Evolutionary conservation across 2,113 vertebrate species (phyloP).

Genomic region (Hydrochoerus hydrochaeris): DNA sequence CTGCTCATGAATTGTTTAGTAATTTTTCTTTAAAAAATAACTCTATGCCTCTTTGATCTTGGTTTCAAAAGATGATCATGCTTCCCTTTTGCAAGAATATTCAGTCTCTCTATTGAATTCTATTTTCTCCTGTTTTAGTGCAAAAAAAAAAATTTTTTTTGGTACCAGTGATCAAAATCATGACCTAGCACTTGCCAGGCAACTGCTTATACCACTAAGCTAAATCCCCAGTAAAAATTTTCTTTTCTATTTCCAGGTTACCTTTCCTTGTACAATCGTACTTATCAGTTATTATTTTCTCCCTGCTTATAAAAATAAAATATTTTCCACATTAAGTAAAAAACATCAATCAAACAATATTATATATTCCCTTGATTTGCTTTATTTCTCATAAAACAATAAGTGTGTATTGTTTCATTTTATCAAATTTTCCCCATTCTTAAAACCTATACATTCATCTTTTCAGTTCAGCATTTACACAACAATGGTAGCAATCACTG

Average conservation of each 20-base stretch:
- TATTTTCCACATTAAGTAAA: neutral
- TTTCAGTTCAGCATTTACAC: neutral
- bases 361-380: neutral
- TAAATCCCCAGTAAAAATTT: too few relatives aligned
- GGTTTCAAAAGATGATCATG: neutral
- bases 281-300: neutral
- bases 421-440: neutral
- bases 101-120: neutral
- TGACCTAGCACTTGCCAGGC: too few relatives aligned
- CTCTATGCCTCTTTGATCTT: neutral
- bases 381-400: neutral
- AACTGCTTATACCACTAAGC: too few relatives aligned
- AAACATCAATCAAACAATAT: neutral
- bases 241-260: neutral
- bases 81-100: neutral
- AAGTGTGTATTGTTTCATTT: neutral
- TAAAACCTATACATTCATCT: neutral
- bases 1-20: neutral
- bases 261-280: neutral
- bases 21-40: neutral
- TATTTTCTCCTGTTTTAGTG: neutral
- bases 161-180: too few relatives aligned
- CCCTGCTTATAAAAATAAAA: neutral
- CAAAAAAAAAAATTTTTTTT: neutral
- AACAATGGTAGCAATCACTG: neutral